Conservation (phyloP, 2,113 vertebrate species). For the Mesitornis unicolor region DNA sequence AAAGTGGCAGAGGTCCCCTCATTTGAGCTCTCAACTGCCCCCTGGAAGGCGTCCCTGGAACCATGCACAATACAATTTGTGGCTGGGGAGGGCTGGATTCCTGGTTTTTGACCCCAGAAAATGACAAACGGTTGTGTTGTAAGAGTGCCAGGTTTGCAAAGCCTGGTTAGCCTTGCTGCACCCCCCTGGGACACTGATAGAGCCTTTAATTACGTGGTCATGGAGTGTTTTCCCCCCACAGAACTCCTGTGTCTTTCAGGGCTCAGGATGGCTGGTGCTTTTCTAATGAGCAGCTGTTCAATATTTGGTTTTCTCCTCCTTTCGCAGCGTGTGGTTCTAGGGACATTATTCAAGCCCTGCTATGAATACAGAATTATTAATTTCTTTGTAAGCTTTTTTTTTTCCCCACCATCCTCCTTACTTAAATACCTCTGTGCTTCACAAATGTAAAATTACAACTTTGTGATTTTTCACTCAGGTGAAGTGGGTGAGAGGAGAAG, state of each 20-base stretch:
- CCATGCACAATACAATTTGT: background rate
- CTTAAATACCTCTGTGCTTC: background rate
- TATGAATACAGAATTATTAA: slow-evolving; percentile 16
- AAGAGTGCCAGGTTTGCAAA: background rate
- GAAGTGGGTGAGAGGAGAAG: background rate
- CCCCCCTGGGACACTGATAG: background rate
- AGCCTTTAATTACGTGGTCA: background rate
- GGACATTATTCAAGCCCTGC: slow-evolving; percentile 8
- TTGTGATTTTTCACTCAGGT: no score
- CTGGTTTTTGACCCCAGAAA: background rate
- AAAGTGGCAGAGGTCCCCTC: background rate
- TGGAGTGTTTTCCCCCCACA: background rate
- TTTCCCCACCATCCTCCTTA: background rate
- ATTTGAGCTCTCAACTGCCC: background rate
- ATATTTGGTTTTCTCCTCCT: slow-evolving; percentile 42
- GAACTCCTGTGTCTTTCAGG: background rate
- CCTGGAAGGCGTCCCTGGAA: background rate
- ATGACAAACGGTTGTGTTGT: background rate
- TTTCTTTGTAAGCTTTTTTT: background rate
- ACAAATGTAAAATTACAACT: background rate
- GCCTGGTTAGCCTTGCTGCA: background rate
- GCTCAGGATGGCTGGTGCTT: background rate
- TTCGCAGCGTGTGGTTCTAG: background rate
- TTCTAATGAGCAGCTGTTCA: slow-evolving; percentile 47
- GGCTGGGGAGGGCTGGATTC: background rate